phyloP scores from a whole-genome alignment of 2,797 vertebrate species.

The Crenuchus spilurus region DNA sequence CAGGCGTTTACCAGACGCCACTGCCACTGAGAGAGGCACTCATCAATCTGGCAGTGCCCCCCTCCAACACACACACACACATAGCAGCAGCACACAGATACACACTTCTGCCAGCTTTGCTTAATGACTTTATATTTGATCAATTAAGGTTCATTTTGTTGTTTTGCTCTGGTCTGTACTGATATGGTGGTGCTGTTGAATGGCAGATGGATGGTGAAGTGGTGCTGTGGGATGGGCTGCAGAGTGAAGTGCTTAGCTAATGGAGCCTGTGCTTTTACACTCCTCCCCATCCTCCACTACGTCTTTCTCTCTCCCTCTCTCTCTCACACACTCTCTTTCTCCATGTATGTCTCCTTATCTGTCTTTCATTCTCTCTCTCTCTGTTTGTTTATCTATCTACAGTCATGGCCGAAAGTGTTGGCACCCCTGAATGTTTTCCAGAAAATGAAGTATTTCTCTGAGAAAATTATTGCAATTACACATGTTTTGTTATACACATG shows the following conservation, averaged over 20 bases:
- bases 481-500: too few relatives aligned
- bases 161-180: constrained; percentile 30
- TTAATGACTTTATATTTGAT: constrained; percentile 49
- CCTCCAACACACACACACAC: constrained; percentile 22
- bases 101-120: constrained; percentile 34
- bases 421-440: too few relatives aligned
- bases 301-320: neutral
- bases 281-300: neutral
- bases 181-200: constrained; percentile 33
- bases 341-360: neutral
- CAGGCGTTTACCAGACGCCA: constrained; percentile 52
- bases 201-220: constrained; percentile 35
- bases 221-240: constrained; percentile 18
- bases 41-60: constrained; percentile 53
- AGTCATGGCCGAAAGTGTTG: too few relatives aligned
- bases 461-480: too few relatives aligned
- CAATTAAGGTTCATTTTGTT: constrained; percentile 30
- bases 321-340: neutral
- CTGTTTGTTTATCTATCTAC: too few relatives aligned
- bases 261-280: neutral
- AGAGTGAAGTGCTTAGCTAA: constrained; percentile 8
- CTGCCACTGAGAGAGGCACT: constrained; percentile 42
- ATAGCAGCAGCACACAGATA: constrained; percentile 22
- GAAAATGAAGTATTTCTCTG: too few relatives aligned
- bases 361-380: neutral